Evolutionary conservation across 92 coral and sea anemone genomes (phyloP), one percentile per base, ranked within the genome.

Genomic region (Epizoanthus scotinus): DNA sequence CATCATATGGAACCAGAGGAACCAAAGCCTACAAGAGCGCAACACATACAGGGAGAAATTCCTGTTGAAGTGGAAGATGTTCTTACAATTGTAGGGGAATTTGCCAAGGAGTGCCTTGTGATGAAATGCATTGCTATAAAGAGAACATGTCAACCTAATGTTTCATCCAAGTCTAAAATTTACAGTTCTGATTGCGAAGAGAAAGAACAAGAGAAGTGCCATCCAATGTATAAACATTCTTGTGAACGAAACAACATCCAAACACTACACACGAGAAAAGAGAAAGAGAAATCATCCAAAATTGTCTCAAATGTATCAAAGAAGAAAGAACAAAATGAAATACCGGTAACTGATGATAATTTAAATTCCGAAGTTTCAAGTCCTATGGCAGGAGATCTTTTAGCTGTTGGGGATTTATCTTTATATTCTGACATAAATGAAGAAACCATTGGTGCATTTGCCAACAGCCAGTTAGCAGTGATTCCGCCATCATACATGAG

Each of bases 401-500:
- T 42, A 58, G 57, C 81, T 29, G 4, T 75, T 34, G 18, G 63
- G 17, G 57, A 21, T 22, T 38, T 75, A 20, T 75, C 81, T 13
- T 63, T 75, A 18, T 17, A 40, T n/a, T 19, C 58, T 25, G 50
- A 36, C 31, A 70, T 25, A 52, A 59, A 8, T 47, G 63, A 58
- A 31, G 17, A 49, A 24, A 34, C 62, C 38, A 29, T 3, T 38
- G 24, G 8, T 38, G 61, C 42, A 44, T 25, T 27, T 55, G 25
- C 27, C 3, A 2, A 25, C 42, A n/a, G 0, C 0, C 80, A 19
- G 47, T 58, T 53, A 38, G 63, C 82, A 0, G 77, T 87, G 29
- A 79, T 96, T 44, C 96, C 98, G 15, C 91, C 91, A 24, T 83
- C 94, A 31, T 89, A 87, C 60, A 86, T 96, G 86, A 70, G 92